Evolutionary conservation across 2,797 vertebrate genomes (phyloP).

Genomic region (Harpagifer antarcticus): DNA sequence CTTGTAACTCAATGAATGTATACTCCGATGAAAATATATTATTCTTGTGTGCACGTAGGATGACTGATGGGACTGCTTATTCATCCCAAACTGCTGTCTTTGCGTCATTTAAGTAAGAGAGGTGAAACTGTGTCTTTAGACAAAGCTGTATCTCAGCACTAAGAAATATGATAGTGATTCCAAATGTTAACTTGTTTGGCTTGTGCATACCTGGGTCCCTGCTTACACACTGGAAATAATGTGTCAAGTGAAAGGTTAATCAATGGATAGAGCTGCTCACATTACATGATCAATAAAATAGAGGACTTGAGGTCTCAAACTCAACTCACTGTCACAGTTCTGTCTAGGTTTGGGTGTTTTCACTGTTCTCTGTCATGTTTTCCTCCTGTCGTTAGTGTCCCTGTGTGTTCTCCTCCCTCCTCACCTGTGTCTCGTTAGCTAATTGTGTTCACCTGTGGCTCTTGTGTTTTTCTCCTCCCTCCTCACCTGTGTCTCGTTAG

Average conservation of each 20-base stretch:
- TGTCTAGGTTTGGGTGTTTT: too few species aligned
- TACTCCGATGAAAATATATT: neutral
- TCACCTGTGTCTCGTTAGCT: too few species aligned
- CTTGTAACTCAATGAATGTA: neutral
- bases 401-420: too few species aligned
- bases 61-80: neutral
- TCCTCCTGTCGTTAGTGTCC: too few species aligned
- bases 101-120: neutral
- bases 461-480: too few species aligned
- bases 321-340: too few species aligned
- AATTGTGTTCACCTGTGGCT: too few species aligned
- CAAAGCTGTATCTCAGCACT: conserved; percentile 2
- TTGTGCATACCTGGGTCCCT: neutral
- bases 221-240: neutral
- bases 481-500: too few species aligned
- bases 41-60: neutral
- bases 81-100: neutral
- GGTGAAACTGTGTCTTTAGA: neutral
- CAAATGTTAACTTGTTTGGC: conserved; percentile 6
- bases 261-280: neutral
- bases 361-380: too few species aligned
- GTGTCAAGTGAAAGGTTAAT: conserved; percentile 15
- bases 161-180: conserved; percentile 5
- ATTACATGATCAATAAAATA: conserved; percentile 10
- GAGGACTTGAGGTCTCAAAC: neutral